Base-by-base conservation (phyloP, 1,140 invertebrate species). In the Zaprionus inermis region DNA sequence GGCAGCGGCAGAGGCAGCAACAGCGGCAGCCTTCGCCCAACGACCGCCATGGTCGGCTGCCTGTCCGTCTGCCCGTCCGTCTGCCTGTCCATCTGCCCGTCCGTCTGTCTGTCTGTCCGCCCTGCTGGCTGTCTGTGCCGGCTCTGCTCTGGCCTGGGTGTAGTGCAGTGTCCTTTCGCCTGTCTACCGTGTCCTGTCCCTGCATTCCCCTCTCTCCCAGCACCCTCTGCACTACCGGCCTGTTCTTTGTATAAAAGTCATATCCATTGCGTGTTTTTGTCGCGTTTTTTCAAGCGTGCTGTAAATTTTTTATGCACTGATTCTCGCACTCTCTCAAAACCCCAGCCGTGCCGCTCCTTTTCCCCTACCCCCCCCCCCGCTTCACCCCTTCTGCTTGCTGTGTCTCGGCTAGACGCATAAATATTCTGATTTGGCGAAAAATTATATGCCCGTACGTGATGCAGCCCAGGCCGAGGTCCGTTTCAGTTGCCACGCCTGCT, bases 351-450 rank as follows among this genome's bases (percentile, higher is more conserved):
- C 22, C 22, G n/a, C n/a, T n/a, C n/a, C n/a, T n/a, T n/a, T n/a
- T n/a, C n/a, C n/a, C n/a, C n/a, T n/a, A n/a, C n/a, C n/a, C 28
- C 38, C 32, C 4, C 18, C 46, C 38, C n/a, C 46, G 24, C 12
- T 3, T 2, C n/a, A n/a, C n/a, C n/a, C n/a, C 57, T 12, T 24
- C 41, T 12, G 22, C 30, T 46, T 46, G 49, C 28, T 56, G 49
- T 59, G 63, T 58, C 58, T 63, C 55, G 77, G 68, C 86, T 90
- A 90, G 86, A 90, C 86, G 86, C 86, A 90, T 90, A 90, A 90
- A 90, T 90, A 90, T 90, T 90, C 86, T 90, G 81, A 90, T 90
- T 90, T 90, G 82, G 86, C 74, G 24, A 88, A 86, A 90, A 90
- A 90, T 90, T 86, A 86, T 90, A 86, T 86, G 83, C 79, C 79